Base-by-base conservation (phyloP, 2,888 invertebrate genomes). In the Sipha maydis region DNA sequence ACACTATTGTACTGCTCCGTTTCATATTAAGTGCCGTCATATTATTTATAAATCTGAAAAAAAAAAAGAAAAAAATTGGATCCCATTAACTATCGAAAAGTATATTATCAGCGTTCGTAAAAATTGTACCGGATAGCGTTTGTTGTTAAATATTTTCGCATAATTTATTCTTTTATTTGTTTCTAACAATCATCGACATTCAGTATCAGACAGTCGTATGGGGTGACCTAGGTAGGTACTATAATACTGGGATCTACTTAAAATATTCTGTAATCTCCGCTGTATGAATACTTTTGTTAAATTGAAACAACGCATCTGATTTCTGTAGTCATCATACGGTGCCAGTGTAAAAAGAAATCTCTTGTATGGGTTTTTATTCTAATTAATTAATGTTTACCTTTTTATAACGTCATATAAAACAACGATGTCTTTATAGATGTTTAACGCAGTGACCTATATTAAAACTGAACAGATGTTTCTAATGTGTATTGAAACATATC, bases 401-500 rank as follows among this genome's bases (percentile, higher is more conserved):
- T 41, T 38, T 34, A 61, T 41, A 69, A 21, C 67, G 67, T 69
- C 1, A 41, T 41, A 41, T 7, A 41, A 7, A 41, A 8, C 8
- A 4, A 3, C 38, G 21, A 48, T 21, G 34, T 41, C 41, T 82
- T 69, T 28, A 14, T 19, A 41, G 28, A 75, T 7, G 21, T 61
- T 1, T 41, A 84, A 41, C 38, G 38, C 61, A 67, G n/a, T 76
- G 76, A 76, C 84, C 76, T 67, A 76, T 77, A 85, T 85, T 84
- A 9, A 85, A 76, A 85, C 21, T n/a, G 17, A 76, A 85, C 69
- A 67, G 67, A 61, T 77, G 85, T 54, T 77, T 77, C 48, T 61
- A 5, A 61, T 76, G 67, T 4, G 8, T 85, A 77, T 67, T 67
- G 11, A 77, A 77, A 85, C 19, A 48, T 85, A 48, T 38, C 76